Conservation (phyloP, 2,888 invertebrate genomes). For the Scelioninae gen. 2 region DNA sequence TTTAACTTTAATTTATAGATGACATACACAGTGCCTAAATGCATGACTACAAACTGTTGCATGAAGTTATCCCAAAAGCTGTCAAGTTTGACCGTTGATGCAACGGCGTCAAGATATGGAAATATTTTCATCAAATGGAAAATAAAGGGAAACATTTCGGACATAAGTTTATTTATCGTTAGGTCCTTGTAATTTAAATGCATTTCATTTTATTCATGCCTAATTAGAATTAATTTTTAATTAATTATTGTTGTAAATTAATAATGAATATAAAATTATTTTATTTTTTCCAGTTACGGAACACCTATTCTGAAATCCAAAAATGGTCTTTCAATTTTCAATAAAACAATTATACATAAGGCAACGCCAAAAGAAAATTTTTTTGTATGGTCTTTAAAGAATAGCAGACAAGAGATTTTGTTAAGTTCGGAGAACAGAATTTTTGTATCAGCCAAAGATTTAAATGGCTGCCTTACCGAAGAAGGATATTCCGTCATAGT, state of each 20-base stretch:
- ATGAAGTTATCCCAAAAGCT: slow-evolving; percentile 57
- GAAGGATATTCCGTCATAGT: slow-evolving; percentile 60
- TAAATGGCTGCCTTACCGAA: slow-evolving; percentile 64
- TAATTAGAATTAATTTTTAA: too few relatives aligned
- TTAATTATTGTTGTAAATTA: too few relatives aligned
- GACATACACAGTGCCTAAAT: slow-evolving; percentile 68
- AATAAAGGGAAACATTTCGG: slow-evolving; percentile 34
- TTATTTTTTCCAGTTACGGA: slow-evolving; percentile 65
- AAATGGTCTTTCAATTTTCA: slow-evolving; percentile 67
- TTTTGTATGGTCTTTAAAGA: slow-evolving; percentile 62
- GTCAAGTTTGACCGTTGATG: slow-evolving; percentile 64
- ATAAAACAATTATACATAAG: slow-evolving; percentile 65
- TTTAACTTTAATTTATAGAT: too few relatives aligned
- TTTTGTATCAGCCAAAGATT: slow-evolving; percentile 64
- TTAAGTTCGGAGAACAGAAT: slow-evolving; percentile 63
- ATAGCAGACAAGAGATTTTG: slow-evolving; percentile 34
- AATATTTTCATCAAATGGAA: slow-evolving; percentile 65
- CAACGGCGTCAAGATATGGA: slow-evolving; percentile 32
- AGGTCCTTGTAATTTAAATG: slow-evolving; percentile 65
- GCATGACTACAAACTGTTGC: slow-evolving; percentile 68
- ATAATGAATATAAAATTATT: slow-evolving; percentile 5
- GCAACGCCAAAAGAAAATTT: slow-evolving; percentile 55
- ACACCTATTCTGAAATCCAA: slow-evolving; percentile 67
- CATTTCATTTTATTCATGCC: background rate
- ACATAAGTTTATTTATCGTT: slow-evolving; percentile 62